Conservation (phyloP, 2,113 vertebrate species). For the Microcebus ravelobensis region DNA sequence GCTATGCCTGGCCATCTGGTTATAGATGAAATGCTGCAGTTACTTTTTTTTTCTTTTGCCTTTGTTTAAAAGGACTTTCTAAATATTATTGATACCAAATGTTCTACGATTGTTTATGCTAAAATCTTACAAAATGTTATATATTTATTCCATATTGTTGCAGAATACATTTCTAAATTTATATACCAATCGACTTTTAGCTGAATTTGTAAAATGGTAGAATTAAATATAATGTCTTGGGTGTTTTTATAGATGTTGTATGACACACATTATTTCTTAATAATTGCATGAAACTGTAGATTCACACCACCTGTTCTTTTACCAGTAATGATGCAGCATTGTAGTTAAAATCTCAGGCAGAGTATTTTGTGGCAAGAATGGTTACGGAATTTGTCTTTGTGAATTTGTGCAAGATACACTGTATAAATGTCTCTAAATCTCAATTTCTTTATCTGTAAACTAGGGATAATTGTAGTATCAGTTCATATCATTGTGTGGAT, state of each 20-base stretch:
- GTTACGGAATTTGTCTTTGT: neutral
- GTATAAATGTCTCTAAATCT: neutral
- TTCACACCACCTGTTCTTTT: neutral
- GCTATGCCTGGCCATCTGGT: slow-evolving; percentile 84
- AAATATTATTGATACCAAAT: slow-evolving; percentile 66
- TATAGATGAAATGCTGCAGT: slow-evolving; percentile 74
- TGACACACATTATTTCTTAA: slow-evolving; percentile 31
- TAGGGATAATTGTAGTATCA: neutral
- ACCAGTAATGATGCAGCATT: neutral
- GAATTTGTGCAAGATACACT: neutral
- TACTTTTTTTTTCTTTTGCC: slow-evolving; percentile 72
- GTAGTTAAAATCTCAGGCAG: neutral
- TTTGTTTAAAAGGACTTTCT: slow-evolving; percentile 74
- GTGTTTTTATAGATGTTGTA: slow-evolving; percentile 19
- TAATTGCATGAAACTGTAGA: neutral
- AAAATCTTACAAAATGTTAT: slow-evolving; percentile 8
- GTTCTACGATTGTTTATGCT: slow-evolving; percentile 44
- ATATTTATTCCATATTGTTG: neutral
- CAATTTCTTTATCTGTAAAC: neutral
- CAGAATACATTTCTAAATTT: slow-evolving; percentile 13
- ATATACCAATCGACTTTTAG: neutral
- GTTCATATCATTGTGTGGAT: neutral
- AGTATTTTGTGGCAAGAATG: neutral
- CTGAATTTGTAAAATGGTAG: neutral
- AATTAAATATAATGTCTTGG: slow-evolving; percentile 18